Conservation (phyloP, 2,888 invertebrate genomes). For the Polydesmus complanatus region DNA sequence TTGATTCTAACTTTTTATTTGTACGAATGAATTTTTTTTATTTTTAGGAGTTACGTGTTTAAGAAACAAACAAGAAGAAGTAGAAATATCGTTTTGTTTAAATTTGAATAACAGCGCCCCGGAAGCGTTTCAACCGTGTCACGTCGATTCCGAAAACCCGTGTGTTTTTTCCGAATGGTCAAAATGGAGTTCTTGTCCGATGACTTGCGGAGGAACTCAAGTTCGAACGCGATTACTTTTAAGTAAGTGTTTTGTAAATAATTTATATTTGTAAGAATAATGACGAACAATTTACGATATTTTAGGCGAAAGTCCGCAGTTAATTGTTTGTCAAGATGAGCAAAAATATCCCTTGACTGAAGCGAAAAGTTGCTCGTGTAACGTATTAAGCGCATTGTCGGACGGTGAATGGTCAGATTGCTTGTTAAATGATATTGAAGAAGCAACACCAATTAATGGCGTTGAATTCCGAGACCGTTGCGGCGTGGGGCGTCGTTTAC, state of each 20-base stretch:
- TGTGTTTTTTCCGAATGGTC: slow-evolving; percentile 40
- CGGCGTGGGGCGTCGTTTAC: slow-evolving; percentile 17
- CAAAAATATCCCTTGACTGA: slow-evolving; percentile 15
- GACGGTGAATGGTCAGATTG: slow-evolving; percentile 19
- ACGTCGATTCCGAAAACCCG: slow-evolving; percentile 28
- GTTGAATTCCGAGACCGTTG: slow-evolving; percentile 16
- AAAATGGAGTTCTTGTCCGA: slow-evolving; percentile 35
- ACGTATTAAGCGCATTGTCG: slow-evolving; percentile 16
- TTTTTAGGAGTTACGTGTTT: slow-evolving; percentile 16
- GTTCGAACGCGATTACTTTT: slow-evolving; percentile 28
- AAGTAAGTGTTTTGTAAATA: slow-evolving; percentile 21
- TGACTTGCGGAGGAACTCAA: slow-evolving; percentile 29
- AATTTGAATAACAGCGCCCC: slow-evolving; percentile 11
- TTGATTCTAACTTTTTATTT: background rate
- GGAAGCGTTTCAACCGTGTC: slow-evolving; percentile 11
- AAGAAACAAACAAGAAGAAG: slow-evolving; percentile 16
- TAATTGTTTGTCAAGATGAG: slow-evolving; percentile 12
- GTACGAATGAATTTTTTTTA: too few relatives aligned
- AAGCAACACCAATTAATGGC: slow-evolving; percentile 17
- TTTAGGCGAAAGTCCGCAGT: slow-evolving; percentile 11
- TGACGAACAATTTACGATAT: background rate
- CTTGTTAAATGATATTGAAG: slow-evolving; percentile 18
- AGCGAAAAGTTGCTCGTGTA: slow-evolving; percentile 16
- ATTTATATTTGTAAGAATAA: background rate
- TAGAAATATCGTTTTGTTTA: slow-evolving; percentile 23